Base-by-base conservation (phyloP, 2,888 invertebrate species). In the Latrodectus elegans region DNA sequence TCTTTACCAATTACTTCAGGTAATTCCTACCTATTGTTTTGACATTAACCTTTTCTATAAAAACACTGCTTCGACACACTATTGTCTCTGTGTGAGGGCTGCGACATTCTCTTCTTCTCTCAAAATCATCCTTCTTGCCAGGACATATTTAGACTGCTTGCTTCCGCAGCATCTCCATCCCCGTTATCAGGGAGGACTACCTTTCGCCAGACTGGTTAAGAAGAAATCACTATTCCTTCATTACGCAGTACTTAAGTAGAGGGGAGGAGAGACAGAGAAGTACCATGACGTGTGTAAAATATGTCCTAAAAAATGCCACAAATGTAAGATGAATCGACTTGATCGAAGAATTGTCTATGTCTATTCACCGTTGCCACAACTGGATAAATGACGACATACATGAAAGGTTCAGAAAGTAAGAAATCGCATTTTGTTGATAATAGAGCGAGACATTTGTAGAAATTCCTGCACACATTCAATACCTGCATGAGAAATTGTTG, bases 71-170 rank as follows among this genome's bases (percentile, higher is more conserved):
- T 81, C 53, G 80, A 53, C 55, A 17, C 65, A 78, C 68, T 68
- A 78, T 78, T 68, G 67, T 68, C 68, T 26, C 77, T 53, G 10
- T 15, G 72, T 38, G 38, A 38, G 38, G 38, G 38, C 38, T 38
- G 64, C 65, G 81, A 74, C 75, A 75, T 75, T 75, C 82, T 55
- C 74, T 80, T 75, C 67, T 67, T 60, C 49, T 68, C 82, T 60
- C n/a, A 6, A 60, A 12, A 12, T 15, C 60, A 15, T 10, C 60
- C 60, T 60, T 60, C 6, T 60, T 87, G 86, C 86, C 86, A 87
- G 77, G 81, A 87, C 86, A 72, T 60, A 71, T 87, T 87, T 87
- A 87, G 86, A 87, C 73, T 81, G 11, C 70, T 49, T 26, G 38
- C 74, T 68, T 71, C 22, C 71, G 64, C 67, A 22, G 17, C 77